Percentiles rank a stretch among this genome's conserved stretches.
These are phyloP conservation scores for Ochropacha duplaris DNA, from an alignment of 2,888 invertebrate species.

Conservation along the genomic window DNA sequence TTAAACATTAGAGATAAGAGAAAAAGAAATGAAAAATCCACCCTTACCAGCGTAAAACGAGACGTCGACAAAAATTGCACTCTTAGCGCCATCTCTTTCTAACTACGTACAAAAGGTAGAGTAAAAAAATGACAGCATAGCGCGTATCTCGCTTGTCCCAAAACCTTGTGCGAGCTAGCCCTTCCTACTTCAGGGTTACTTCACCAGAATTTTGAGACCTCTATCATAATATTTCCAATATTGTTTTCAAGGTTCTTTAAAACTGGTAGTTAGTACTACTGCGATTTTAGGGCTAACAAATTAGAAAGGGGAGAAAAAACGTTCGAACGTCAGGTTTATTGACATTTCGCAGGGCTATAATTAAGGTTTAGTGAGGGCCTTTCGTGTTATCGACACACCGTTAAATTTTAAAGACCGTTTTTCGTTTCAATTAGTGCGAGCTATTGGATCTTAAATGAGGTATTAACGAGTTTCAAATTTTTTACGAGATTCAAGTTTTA, in stretches of 20 bases:
- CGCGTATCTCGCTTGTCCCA: constrained; percentile 42
- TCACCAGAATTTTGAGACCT: constrained; percentile 49
- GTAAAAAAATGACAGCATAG: constrained; percentile 59
- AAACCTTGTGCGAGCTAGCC: constrained; percentile 67
- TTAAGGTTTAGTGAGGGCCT: constrained; percentile 70
- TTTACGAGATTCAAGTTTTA: background rate
- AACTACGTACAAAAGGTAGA: constrained; percentile 46
- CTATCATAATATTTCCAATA: constrained; percentile 11
- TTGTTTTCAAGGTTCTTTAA: constrained; percentile 26
- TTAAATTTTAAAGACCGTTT: constrained; percentile 67
- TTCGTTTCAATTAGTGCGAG: constrained; percentile 59
- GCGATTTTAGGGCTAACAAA: constrained; percentile 78
- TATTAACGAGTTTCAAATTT: constrained; percentile 14
- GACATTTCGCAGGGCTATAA: constrained; percentile 76
- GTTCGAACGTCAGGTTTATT: constrained; percentile 74
- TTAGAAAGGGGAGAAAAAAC: constrained; percentile 76
- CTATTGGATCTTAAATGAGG: constrained; percentile 45
- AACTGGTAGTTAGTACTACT: constrained; percentile 53
- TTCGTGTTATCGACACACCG: constrained; percentile 63
- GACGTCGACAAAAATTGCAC: constrained; percentile 43
- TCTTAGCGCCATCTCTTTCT: constrained; percentile 48
- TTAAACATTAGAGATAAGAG: background rate
- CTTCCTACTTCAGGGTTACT: constrained; percentile 65
- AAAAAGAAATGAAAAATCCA: background rate
- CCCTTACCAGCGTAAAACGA: constrained; percentile 40